Evolutionary conservation across 2,113 vertebrate species (phyloP).

Genomic region (Speoplatyrhinus poulsoni): DNA sequence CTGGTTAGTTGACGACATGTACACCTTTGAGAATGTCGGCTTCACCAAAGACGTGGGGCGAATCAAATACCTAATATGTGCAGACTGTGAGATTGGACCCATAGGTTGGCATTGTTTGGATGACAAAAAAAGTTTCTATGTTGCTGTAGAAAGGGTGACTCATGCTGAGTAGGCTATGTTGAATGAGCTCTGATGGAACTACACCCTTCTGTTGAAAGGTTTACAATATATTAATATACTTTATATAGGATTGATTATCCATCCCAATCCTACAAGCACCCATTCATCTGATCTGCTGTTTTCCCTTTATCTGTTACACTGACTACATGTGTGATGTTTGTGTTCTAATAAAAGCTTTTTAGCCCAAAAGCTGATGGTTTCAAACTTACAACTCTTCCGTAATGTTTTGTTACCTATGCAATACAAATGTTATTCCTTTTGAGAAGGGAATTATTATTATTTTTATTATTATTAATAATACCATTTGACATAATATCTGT

Average conservation of each 20-base stretch:
- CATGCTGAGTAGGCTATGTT: constrained; percentile 75
- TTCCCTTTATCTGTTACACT: constrained; percentile 5
- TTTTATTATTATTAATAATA: too few relatives aligned
- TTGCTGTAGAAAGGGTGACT: constrained; percentile 90
- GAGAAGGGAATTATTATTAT: too few relatives aligned
- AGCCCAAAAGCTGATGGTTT: constrained; percentile 16
- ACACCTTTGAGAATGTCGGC: constrained; percentile 93
- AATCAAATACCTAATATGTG: constrained; percentile 94
- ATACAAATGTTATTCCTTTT: too few relatives aligned
- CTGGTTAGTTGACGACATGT: constrained; percentile 95
- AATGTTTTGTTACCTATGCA: background rate
- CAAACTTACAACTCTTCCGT: background rate
- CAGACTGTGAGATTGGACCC: constrained; percentile 96
- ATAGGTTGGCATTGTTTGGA: constrained; percentile 97
- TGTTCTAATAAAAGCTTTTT: constrained; percentile 52
- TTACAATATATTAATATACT: background rate
- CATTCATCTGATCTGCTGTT: background rate
- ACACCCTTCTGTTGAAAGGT: constrained; percentile 23
- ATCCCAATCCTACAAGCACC: background rate
- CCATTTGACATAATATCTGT: too few relatives aligned
- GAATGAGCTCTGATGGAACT: constrained; percentile 36
- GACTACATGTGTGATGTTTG: constrained; percentile 17
- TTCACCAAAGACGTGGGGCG: constrained; percentile 95
- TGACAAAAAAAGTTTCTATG: constrained; percentile 91
- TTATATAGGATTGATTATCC: constrained; percentile 11